phyloP scores from a whole-genome alignment of 2,888 invertebrate genomes.

The Drosophila birchii region DNA sequence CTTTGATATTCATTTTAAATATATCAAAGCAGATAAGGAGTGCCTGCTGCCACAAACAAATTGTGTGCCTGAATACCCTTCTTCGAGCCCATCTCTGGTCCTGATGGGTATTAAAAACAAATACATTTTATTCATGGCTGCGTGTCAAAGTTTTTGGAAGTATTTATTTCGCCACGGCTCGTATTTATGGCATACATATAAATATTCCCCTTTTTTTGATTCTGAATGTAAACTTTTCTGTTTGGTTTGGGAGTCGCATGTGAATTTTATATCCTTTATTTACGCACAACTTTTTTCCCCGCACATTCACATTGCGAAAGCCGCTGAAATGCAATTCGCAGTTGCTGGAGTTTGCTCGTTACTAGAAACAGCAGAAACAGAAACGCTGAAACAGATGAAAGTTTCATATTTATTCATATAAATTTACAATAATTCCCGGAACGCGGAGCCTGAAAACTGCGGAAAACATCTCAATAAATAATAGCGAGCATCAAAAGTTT shows the following conservation, averaged over 20 bases:
- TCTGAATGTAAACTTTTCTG: conserved; percentile 19
- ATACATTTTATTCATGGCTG: conserved; percentile 49
- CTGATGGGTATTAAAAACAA: conserved; percentile 42
- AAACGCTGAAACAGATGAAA: conserved; percentile 20
- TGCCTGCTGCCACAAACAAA: conserved; percentile 9
- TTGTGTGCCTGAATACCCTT: conserved; percentile 4
- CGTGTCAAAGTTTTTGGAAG: conserved; percentile 50
- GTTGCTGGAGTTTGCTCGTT: conserved; percentile 13
- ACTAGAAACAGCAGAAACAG: conserved; percentile 18
- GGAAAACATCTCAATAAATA: not conserved
- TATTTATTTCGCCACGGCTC: conserved; percentile 25
- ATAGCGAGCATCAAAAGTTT: conserved; percentile 14
- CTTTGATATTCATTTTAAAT: conserved; percentile 17
- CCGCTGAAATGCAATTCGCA: conserved; percentile 23
- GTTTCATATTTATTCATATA: conserved; percentile 20
- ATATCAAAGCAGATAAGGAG: conserved; percentile 3
- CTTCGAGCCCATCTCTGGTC: not conserved
- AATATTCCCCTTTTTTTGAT: not conserved
- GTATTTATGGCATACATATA: conserved; percentile 4
- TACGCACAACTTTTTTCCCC: conserved; percentile 36
- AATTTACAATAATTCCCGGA: conserved; percentile 20
- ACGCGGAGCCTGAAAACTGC: not conserved
- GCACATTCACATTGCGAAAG: not conserved
- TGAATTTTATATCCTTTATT: conserved; percentile 44
- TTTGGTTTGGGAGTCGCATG: conserved; percentile 23